Percentiles rank a stretch among this genome's conserved stretches.
Evolutionary conservation across 2,797 vertebrate genomes (phyloP).

Genomic region (Megalops cyprinoides): DNA sequence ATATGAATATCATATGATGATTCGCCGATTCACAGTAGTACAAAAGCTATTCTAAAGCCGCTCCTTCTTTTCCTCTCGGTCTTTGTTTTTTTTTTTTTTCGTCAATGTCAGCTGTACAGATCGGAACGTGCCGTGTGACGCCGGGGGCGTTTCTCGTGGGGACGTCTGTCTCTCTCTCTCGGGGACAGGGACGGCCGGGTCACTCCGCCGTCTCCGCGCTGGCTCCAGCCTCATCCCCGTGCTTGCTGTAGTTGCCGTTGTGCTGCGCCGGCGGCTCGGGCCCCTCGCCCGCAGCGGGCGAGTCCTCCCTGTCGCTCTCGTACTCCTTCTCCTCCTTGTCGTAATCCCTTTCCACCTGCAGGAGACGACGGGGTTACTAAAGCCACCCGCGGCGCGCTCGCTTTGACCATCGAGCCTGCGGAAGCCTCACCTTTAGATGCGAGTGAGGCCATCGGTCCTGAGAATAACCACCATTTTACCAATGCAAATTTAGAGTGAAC

Average conservation of each 20-base stretch:
- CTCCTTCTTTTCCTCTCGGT: background rate
- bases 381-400: no score
- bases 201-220: conserved; percentile 67
- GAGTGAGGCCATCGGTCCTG: no score
- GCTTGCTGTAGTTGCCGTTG: conserved; percentile 85
- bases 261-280: conserved; percentile 73
- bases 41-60: conserved; percentile 15
- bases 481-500: no score
- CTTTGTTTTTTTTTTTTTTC: background rate
- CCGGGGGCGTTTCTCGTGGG: no score
- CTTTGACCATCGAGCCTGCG: no score
- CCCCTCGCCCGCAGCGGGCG: conserved; percentile 62
- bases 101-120: conserved; percentile 9
- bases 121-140: background rate
- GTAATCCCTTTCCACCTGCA: conserved; percentile 73
- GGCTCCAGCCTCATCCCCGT: conserved; percentile 68
- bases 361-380: no score
- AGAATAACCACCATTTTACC: no score
- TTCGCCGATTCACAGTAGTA: conserved; percentile 45
- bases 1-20: conserved; percentile 49
- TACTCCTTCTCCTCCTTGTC: conserved; percentile 65
- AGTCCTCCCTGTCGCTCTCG: conserved; percentile 71
- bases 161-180: no score
- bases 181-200: no score
- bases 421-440: no score